Evolutionary conservation across 2,888 invertebrate genomes (phyloP), one percentile per base, ranked within the genome.

Genomic region (Blastobasis adustella): DNA sequence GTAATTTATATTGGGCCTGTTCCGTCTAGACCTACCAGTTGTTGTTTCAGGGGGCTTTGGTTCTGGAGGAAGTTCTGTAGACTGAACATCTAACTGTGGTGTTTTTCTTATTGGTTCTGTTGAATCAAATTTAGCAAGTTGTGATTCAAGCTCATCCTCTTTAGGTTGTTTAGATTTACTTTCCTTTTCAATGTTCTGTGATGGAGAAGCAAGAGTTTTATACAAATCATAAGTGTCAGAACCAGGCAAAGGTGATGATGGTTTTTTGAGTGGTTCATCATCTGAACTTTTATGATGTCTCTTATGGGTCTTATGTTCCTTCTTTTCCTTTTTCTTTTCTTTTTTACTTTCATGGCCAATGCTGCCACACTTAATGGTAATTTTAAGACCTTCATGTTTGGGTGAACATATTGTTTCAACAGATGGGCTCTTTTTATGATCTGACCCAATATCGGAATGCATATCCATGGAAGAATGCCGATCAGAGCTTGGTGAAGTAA

Each of bases 241-340:
- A 10, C 83, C 89, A 52, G 89, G 87, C 49, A 82, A 71, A 44
- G 91, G 91, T 10, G 91, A 91, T 49, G 79, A 76, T 47, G 71
- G 63, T 63, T 78, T 85, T 59, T 82, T 85, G 10, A 67, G 49
- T 50, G 72, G 70, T 56, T 82, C 82, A 61, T 84, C 83, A 58
- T 86, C 84, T 51, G 69, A 67, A 60, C 72, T 79, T 66, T 83
- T 88, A 60, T 89, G 86, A 70, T 88, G 88, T 42, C 82, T 72
- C 62, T 85, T 86, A 59, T 89, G 88, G 52, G 87, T 80, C 76
- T 91, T 87, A 54, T 79, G 90, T 70, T 86, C 91, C 79, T 82
- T 91, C 74, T 82, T 86, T 46, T 83, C 82, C 54, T 81, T 88
- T 59, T 82, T 89, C 70, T 82, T 83, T 42, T 86, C 86, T 61